Conservation (phyloP, 2,797 vertebrate genomes). For the Callimico goeldii region DNA sequence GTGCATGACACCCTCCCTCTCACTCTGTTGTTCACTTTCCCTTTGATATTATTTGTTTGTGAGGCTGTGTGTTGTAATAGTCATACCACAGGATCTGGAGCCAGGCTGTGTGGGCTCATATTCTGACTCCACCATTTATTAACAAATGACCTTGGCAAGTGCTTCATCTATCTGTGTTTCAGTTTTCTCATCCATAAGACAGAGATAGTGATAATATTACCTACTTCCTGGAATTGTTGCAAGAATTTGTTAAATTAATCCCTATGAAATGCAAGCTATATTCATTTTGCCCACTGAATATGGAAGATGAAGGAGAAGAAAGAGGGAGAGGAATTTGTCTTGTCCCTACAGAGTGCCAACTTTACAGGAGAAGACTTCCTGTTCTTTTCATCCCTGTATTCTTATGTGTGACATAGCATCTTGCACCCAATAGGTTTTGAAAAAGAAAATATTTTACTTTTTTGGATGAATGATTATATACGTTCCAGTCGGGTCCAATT, state of each 20-base stretch:
- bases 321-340: not conserved
- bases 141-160: slow-evolving; percentile 4
- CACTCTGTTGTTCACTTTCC: not conserved
- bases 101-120: not conserved
- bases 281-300: not conserved
- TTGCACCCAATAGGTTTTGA: not conserved
- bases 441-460: not conserved
- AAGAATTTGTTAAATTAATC: not conserved
- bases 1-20: too few relatives aligned
- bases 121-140: not conserved
- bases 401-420: not conserved
- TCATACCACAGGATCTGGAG: not conserved
- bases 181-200: not conserved
- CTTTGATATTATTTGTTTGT: not conserved
- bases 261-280: too few relatives aligned
- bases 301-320: not conserved
- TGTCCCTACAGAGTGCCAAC: not conserved
- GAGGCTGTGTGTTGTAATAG: not conserved
- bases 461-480: not conserved
- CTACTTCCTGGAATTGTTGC: not conserved
- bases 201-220: not conserved
- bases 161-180: not conserved
- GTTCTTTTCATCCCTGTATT: not conserved
- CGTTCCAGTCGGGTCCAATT: not conserved
- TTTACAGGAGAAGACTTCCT: not conserved